Evolutionary conservation across 2,113 vertebrate species (phyloP), one percentile per base, ranked within the genome.

Genomic region (Thunnus maccoyii): DNA sequence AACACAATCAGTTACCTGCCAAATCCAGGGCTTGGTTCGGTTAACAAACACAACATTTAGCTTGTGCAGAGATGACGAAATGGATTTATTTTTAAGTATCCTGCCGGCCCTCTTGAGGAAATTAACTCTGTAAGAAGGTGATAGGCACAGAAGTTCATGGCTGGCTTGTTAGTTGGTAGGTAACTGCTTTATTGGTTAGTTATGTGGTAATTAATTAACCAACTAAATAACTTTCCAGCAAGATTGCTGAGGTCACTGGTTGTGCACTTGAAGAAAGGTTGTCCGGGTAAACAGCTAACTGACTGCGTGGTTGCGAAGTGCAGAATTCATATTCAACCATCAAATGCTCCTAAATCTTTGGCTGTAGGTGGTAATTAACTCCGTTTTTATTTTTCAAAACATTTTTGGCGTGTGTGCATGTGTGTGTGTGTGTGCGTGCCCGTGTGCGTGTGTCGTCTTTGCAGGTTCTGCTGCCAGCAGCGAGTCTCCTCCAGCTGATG

Each of bases 401-500:
- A 11, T n/a, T 22, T 48, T 20, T 44, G 12, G 1, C 51, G 8
- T 9, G 10, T 25, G 25, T 41, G 2, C 57, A 22, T 22, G 22
- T 22, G 22, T 22, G 22, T 22, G 22, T 22, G 22, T 1, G 22
- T 22, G 22, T 15, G n/a, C n/a, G n/a, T n/a, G n/a, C n/a, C n/a
- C n/a, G 22, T 22, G 22, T 1, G 22, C 1, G 22, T 61, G 63
- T 61, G 50, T 69, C 3, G 2, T 60, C 18, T 11, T 1, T 50
- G 22, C 91, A 99, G 98, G 97, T 99, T 46, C 93, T 99, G 76
- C 91, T 99, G 73, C 97, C 97, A 12, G 97, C 98, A 72, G 98
- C 97, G 68, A 97, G 98, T 48, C 95, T 99, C 86, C 91, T 99
- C 66, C 98, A 99, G 89, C 71, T 99, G 90, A 97, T 97, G 97